Evolutionary conservation across 2,797 vertebrate genomes (phyloP), one percentile per base, ranked within the genome.

Genomic region (Melanotaenia parkinsoni): DNA sequence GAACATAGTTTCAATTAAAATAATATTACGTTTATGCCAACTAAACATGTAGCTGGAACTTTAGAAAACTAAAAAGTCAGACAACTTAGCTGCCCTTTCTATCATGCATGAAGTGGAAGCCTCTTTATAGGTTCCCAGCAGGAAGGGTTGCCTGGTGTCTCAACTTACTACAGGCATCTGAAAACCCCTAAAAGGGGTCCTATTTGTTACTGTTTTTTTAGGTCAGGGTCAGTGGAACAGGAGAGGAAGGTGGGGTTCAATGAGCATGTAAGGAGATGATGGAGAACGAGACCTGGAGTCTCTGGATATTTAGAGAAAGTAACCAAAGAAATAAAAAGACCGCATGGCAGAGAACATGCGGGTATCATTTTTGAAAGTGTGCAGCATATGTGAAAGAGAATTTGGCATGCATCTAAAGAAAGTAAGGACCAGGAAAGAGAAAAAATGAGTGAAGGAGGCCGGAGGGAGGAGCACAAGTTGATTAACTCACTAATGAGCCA

Each of bases 401-500:
- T 68, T 76, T 65, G 32, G 26, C 76, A 47, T 40, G 51, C 54
- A 63, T 80, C 4, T 30, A 51, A 5, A 67, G 22, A 60, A 45
- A 40, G 33, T 40, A 71, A 51, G 57, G 10, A 9, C 6, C 9
- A 43, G 2, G 63, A 61, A 74, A 63, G 62, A 74, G 16, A 37
- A 22, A 67, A 71, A 76, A 38, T 13, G 26, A 62, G 37, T 53
- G 51, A 18, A 4, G 56, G 37, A 67, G 63, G 14, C 24, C 3
- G 70, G 58, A 51, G 64, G 64, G 72, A 30, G 63, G 68, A 62
- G 77, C 53, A 61, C 85, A 70, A 83, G 92, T 92, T 87, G 86
- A 94, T 95, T 95, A 94, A 90, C 86, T 88, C 82, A 75, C 89
- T 95, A 95, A 95, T 94, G 92, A 95, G 91, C 90, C 86, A 89